Evolutionary conservation across 2,888 invertebrate genomes (phyloP), one percentile per base, ranked within the genome.

Genomic region (Drosophila rellima): DNA sequence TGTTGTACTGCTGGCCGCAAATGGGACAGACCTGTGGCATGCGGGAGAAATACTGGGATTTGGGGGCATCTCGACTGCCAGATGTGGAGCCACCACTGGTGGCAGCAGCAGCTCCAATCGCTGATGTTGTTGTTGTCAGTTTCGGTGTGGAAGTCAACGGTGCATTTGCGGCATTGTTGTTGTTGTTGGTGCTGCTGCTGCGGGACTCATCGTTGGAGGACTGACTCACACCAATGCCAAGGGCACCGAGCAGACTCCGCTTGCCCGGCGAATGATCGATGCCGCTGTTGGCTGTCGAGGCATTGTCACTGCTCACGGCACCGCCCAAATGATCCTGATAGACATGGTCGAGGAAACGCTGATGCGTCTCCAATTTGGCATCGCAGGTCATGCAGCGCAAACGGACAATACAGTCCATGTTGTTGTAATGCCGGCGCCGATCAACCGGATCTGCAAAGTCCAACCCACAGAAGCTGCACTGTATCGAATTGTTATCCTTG

Each of bases 21-120:
- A 93, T 92, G 13, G 91, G 92, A 54, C 93, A 93, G 20, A 91
- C 92, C 66, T 93, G 93, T 1, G 92, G 92, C 88, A 91, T 90
- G 23, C 92, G 90, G 18, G 91, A 91, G 48, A 92, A 92, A 74
- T 92, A 92, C 73, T 91, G 92, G 5, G 92, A 89, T 45, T 92
- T 92, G 17, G 90, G 87, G 3, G 84, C 84, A 18, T 81, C 87
- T 1, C 82, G 72, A 65, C 54, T 72, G 15, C 56, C 60, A 1
- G 66, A 44, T 7, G 65, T 48, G 1, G 74, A 37, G 7, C 56
- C 54, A 8, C 59, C 47, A 52, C 56, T 50, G 1, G 78, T 33
- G 4, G 65, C 56, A 5, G 55, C 47, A 1, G 55, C 59, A 0
- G 33, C 15, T 18, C 50, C 44, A 0, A 44, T n/a, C 5, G 35